These are phyloP conservation scores for Caenorhabditis briggsae DNA, from an alignment of 1,140 invertebrate species.

Conservation along the genomic window DNA sequence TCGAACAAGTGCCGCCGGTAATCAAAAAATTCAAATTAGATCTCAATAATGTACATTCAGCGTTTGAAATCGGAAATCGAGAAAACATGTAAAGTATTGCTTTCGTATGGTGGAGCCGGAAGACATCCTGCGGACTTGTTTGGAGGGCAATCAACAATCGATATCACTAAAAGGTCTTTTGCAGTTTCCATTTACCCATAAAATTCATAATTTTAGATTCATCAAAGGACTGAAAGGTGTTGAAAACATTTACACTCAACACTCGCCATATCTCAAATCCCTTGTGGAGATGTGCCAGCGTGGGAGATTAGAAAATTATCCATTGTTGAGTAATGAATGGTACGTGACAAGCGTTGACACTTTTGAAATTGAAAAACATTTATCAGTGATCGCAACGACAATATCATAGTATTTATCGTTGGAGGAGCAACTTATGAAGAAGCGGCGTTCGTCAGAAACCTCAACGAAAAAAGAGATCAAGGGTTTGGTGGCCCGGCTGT, in stretches of 20 bases:
- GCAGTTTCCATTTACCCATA: conserved; percentile 2
- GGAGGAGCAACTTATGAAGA: conserved; percentile 98
- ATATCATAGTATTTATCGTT: conserved; percentile 93
- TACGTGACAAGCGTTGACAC: not conserved
- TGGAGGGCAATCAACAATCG: conserved; percentile 75
- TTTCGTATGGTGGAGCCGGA: conserved; percentile 71
- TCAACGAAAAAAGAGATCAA: conserved; percentile 83
- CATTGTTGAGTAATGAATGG: conserved; percentile 45
- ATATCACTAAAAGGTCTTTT: conserved; percentile 72
- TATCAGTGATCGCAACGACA: conserved; percentile 81
- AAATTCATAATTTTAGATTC: conserved; percentile 66
- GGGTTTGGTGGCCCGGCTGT: conserved; percentile 84
- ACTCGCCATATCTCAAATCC: conserved; percentile 74
- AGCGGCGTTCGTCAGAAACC: conserved; percentile 87
- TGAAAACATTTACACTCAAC: conserved; percentile 78
- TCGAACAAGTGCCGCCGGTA: too few relatives aligned
- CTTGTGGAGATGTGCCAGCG: conserved; percentile 69
- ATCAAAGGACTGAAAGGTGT: conserved; percentile 78
- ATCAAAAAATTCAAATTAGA: not conserved
- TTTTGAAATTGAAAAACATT: not conserved
- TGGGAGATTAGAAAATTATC: conserved; percentile 64
- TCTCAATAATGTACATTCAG: not conserved
- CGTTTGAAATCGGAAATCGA: not conserved
- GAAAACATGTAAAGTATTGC: conserved; percentile 62
- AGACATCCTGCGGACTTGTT: conserved; percentile 73